Percentiles rank a stretch among this genome's conserved stretches.
Evolutionary conservation across 1,140 invertebrate genomes (phyloP).

Genomic region (Pogonomyrmex californicus): DNA sequence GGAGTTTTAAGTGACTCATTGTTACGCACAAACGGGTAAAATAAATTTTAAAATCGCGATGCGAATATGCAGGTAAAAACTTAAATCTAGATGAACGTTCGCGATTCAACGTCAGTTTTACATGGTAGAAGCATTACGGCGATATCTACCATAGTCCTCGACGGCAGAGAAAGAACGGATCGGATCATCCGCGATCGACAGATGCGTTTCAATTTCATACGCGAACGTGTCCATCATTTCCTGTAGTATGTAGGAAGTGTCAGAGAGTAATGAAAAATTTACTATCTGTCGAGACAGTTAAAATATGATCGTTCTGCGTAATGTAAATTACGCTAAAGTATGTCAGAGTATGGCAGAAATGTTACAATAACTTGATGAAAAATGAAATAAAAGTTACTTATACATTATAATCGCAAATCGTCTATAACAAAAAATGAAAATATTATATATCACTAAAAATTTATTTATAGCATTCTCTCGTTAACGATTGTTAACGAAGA

Average conservation of each 20-base stretch:
- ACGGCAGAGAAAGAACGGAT: constrained; percentile 68
- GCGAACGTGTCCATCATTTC: constrained; percentile 75
- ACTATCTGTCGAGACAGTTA: constrained; percentile 56
- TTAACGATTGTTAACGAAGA: neutral
- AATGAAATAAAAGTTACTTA: neutral
- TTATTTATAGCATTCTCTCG: neutral
- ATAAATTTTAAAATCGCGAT: neutral
- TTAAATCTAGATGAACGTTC: neutral
- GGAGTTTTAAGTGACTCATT: neutral
- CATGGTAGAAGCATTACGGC: neutral
- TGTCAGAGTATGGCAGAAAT: neutral
- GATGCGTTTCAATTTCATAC: constrained; percentile 81
- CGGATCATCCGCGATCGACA: constrained; percentile 67
- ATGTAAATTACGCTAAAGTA: constrained; percentile 30
- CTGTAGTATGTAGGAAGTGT: constrained; percentile 73
- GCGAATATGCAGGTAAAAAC: neutral
- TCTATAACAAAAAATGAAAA: neutral
- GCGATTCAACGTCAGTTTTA: constrained; percentile 71
- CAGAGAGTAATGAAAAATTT: constrained; percentile 80
- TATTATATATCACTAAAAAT: neutral
- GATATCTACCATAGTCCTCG: neutral
- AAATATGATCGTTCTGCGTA: neutral
- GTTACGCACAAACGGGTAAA: neutral
- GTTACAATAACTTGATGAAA: neutral
- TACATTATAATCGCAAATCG: neutral